Evolutionary conservation across 2,888 invertebrate genomes (phyloP).

Genomic region (Creontiades dilutus): DNA sequence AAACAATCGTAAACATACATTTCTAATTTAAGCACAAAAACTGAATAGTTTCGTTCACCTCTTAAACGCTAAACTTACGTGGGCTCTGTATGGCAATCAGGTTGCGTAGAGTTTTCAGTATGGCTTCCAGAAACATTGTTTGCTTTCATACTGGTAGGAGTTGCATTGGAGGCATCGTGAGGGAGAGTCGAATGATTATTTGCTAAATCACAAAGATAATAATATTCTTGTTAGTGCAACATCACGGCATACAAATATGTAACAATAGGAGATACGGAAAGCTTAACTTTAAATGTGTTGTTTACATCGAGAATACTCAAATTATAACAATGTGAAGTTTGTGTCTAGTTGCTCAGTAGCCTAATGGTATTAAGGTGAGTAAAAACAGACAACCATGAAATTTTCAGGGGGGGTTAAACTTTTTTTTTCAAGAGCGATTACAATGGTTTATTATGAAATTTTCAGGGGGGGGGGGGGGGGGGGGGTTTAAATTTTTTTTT

Average conservation of each 20-base stretch:
- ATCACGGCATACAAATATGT: not conserved
- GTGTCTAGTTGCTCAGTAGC: too few species aligned
- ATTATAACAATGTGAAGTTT: too few species aligned
- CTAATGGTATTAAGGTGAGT: too few species aligned
- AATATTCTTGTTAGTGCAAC: not conserved
- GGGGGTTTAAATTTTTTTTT: too few species aligned
- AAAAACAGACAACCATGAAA: too few species aligned
- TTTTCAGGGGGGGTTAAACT: too few species aligned
- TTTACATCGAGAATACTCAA: too few species aligned
- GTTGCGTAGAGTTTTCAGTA: slow-evolving; percentile 40
- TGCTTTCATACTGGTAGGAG: slow-evolving; percentile 61
- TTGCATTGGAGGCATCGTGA: slow-evolving; percentile 55
- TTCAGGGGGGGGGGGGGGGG: too few species aligned
- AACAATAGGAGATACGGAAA: not conserved
- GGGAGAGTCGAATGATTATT: slow-evolving; percentile 30
- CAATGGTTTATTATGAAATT: too few species aligned
- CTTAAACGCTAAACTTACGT: slow-evolving; percentile 69
- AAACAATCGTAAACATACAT: not conserved
- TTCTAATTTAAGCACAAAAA: too few species aligned
- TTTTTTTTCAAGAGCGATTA: too few species aligned
- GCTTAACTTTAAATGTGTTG: not conserved
- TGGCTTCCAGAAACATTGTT: slow-evolving; percentile 14
- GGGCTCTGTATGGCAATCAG: slow-evolving; percentile 71
- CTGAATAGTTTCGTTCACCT: not conserved
- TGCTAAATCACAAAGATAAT: not conserved